phyloP scores from a whole-genome alignment of 2,888 invertebrate genomes.

The Nasonia oneida region DNA sequence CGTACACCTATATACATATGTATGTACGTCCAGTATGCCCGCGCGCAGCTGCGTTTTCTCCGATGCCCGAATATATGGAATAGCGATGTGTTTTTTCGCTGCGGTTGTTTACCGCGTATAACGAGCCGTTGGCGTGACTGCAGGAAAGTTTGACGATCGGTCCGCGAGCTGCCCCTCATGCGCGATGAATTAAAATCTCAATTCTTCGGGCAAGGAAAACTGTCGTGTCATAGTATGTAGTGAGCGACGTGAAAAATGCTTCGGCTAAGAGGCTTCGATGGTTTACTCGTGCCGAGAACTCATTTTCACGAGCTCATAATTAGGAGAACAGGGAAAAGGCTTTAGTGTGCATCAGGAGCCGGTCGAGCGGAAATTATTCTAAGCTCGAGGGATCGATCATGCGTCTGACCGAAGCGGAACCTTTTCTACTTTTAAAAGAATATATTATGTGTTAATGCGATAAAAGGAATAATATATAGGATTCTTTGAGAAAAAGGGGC shows the following conservation, averaged over 20 bases:
- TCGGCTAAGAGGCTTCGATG: not conserved
- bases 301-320: not conserved
- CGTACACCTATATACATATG: not conserved
- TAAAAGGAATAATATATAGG: too few species aligned
- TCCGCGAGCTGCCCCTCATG: not conserved
- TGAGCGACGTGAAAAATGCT: not conserved
- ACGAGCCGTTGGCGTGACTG: slow-evolving; percentile 4
- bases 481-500: too few species aligned
- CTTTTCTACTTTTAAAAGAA: not conserved
- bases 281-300: not conserved
- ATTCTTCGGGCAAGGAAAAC: not conserved
- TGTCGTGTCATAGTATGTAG: not conserved
- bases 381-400: not conserved
- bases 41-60: not conserved
- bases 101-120: not conserved
- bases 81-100: not conserved
- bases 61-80: not conserved
- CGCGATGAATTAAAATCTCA: not conserved
- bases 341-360: not conserved
- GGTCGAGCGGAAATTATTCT: not conserved
- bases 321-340: not conserved
- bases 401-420: not conserved
- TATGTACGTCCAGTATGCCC: not conserved
- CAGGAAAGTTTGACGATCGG: not conserved
- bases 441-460: not conserved